Evolutionary conservation across 2,113 vertebrate species (phyloP).

Genomic region (Zapus hudsonius): DNA sequence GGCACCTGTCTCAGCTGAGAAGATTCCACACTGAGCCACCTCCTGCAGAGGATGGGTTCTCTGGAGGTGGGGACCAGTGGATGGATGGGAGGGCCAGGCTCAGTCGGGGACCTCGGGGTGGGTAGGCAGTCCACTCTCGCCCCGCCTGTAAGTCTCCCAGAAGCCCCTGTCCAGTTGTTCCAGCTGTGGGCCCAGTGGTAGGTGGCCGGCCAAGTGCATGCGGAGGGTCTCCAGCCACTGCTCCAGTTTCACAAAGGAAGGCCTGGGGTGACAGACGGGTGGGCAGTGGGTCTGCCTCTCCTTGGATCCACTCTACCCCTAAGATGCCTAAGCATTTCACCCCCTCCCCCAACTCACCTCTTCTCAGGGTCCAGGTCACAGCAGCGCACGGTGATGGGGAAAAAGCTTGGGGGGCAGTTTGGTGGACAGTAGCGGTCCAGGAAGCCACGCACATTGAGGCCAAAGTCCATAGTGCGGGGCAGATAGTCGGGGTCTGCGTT

Average conservation of each 20-base stretch:
- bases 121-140: slow-evolving; percentile 87
- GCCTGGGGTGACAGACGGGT: slow-evolving; percentile 82
- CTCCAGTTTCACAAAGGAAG: slow-evolving; percentile 93
- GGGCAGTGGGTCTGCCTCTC: neutral
- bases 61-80: neutral
- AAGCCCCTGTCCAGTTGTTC: slow-evolving; percentile 93
- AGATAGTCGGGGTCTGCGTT: slow-evolving; percentile 98
- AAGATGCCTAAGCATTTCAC: too few relatives aligned
- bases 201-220: slow-evolving; percentile 94
- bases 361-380: slow-evolving; percentile 97
- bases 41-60: neutral
- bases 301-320: neutral
- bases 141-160: slow-evolving; percentile 87
- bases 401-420: slow-evolving; percentile 92
- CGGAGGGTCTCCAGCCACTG: slow-evolving; percentile 95
- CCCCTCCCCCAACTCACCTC: slow-evolving; percentile 85
- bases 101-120: slow-evolving; percentile 89
- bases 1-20: neutral
- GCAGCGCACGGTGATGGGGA: slow-evolving; percentile 94
- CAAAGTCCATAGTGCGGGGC: slow-evolving; percentile 94
- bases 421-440: slow-evolving; percentile 94
- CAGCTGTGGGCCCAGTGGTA: slow-evolving; percentile 92
- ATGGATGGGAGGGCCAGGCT: neutral
- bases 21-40: neutral
- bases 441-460: slow-evolving; percentile 95